phyloP scores from a whole-genome alignment of 1,140 invertebrate species.

The Orchestia grillus region DNA sequence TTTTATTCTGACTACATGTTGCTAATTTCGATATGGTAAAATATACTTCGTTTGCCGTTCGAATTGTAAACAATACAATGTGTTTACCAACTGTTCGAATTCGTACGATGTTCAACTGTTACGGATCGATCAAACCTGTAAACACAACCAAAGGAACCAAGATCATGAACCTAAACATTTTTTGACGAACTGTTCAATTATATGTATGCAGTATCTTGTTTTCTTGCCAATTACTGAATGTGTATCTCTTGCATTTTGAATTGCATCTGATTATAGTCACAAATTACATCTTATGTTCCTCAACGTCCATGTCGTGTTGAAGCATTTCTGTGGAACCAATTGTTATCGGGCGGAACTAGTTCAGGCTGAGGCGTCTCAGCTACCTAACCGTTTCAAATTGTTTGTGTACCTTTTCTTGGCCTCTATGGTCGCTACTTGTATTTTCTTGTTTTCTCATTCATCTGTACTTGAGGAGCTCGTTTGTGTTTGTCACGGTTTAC shows the following conservation, averaged over 20 bases:
- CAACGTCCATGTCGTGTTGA: neutral
- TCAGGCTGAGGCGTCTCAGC: neutral
- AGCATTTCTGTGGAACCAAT: neutral
- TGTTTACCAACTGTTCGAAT: too few relatives aligned
- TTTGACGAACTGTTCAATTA: too few relatives aligned
- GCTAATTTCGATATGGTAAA: too few relatives aligned
- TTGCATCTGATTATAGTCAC: neutral
- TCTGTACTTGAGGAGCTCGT: neutral
- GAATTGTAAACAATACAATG: too few relatives aligned
- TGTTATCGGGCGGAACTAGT: neutral
- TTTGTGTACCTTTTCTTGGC: neutral
- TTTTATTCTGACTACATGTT: neutral
- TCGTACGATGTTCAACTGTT: too few relatives aligned
- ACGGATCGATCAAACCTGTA: too few relatives aligned
- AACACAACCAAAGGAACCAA: too few relatives aligned
- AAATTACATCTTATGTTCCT: neutral
- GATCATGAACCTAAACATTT: too few relatives aligned
- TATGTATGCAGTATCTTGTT: neutral
- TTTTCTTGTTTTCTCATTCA: neutral
- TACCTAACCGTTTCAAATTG: constrained; percentile 7
- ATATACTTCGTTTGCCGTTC: too few relatives aligned
- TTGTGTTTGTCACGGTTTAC: neutral
- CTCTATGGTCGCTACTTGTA: constrained; percentile 7
- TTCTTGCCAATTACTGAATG: neutral
- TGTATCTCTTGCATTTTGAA: neutral